Evolutionary conservation across 2,113 vertebrate genomes (phyloP).

Genomic region (Pollimyrus isidori): DNA sequence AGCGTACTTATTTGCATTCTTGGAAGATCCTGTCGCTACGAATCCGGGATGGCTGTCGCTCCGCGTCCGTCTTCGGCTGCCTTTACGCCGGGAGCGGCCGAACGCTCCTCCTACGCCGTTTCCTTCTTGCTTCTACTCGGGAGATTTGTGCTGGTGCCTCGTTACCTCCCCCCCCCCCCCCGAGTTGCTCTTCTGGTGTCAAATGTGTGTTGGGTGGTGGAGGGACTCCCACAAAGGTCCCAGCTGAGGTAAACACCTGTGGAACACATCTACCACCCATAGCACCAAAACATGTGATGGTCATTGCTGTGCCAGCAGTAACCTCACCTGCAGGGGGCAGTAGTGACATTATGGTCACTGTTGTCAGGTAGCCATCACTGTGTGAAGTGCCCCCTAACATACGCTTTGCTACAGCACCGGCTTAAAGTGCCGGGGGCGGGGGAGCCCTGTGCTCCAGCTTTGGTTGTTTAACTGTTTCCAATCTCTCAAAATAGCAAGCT

Average conservation of each 20-base stretch:
- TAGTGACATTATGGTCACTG: background rate
- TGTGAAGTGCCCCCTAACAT: background rate
- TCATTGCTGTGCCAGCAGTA: background rate
- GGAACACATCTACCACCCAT: background rate
- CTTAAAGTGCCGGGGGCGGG: background rate
- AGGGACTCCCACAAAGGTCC: background rate
- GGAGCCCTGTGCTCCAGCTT: background rate
- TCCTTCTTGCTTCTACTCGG: background rate
- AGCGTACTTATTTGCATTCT: constrained; percentile 28
- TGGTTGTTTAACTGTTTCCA: background rate
- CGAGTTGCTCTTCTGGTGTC: background rate
- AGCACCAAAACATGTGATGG: background rate
- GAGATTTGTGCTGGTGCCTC: background rate
- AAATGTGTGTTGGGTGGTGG: background rate
- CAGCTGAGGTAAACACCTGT: background rate
- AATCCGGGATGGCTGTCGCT: constrained; percentile 22
- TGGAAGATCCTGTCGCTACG: constrained; percentile 18
- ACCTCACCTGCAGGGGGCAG: background rate
- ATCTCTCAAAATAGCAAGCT: constrained; percentile 3
- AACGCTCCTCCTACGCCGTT: background rate
- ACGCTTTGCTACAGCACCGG: background rate
- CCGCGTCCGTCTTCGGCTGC: background rate
- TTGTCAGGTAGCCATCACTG: background rate
- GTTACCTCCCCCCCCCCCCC: background rate
- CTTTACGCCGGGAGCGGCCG: background rate